Evolutionary conservation across 2,888 invertebrate genomes (phyloP).

Genomic region (Tachystola acroxantha): DNA sequence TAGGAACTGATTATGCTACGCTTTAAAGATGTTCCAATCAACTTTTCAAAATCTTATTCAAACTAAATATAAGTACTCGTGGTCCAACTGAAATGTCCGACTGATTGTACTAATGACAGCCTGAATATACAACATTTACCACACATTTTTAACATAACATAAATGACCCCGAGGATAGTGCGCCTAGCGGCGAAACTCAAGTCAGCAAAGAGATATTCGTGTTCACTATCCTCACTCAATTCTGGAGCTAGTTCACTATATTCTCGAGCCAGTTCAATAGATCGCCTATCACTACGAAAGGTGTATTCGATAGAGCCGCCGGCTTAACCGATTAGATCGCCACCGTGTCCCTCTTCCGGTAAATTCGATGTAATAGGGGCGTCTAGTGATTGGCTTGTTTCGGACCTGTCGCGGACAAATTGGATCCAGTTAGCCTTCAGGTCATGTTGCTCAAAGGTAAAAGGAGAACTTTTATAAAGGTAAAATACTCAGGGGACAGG

Average conservation of each 20-base stretch:
- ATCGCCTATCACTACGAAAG: conserved; percentile 50
- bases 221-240: no score
- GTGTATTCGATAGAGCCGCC: conserved; percentile 54
- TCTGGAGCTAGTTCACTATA: not conserved
- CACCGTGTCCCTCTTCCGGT: conserved; percentile 37
- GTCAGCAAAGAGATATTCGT: no score
- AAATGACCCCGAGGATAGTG: no score
- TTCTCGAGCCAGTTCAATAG: conserved; percentile 17
- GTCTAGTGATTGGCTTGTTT: conserved; percentile 65
- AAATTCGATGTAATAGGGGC: conserved; percentile 51
- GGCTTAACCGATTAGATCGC: conserved; percentile 58
- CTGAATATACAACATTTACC: no score
- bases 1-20: no score
- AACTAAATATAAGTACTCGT: no score
- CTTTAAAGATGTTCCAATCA: no score
- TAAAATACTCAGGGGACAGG: not conserved
- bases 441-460: conserved; percentile 43
- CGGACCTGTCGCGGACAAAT: conserved; percentile 61
- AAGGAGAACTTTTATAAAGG: conserved; percentile 13
- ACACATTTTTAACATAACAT: no score
- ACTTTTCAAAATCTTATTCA: no score
- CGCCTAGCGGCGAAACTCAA: no score
- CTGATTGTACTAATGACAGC: no score
- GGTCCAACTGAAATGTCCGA: no score
- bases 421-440: conserved; percentile 61